Percentiles rank a stretch among this genome's conserved stretches.
phyloP scores from a whole-genome alignment of 2,113 vertebrate species.

The Rhinolophus sinicus region DNA sequence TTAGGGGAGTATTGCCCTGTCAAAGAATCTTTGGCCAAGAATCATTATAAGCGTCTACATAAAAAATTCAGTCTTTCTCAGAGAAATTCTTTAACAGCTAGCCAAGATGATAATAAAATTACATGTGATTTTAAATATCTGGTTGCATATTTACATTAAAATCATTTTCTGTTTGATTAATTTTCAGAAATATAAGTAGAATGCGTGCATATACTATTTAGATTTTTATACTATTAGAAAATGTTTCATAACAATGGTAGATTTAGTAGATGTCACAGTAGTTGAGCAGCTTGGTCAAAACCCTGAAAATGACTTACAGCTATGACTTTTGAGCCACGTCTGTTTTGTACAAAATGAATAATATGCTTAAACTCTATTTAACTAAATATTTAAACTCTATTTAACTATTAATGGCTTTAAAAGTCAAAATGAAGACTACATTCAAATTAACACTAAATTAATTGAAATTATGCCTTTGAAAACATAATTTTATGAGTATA shows the following conservation, averaged over 20 bases:
- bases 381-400: background rate
- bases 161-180: background rate
- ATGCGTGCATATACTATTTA: background rate
- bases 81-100: background rate
- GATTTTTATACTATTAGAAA: background rate
- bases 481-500: background rate
- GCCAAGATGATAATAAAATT: background rate
- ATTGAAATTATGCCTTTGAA: background rate
- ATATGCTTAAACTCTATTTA: background rate
- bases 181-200: constrained; percentile 4
- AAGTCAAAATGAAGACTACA: background rate
- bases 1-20: background rate
- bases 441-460: background rate
- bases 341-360: background rate
- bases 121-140: background rate
- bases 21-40: background rate
- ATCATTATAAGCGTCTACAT: background rate
- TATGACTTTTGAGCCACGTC: background rate
- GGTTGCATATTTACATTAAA: background rate
- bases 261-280: background rate
- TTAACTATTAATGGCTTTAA: constrained; percentile 32
- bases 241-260: background rate
- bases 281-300: background rate
- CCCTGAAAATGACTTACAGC: background rate
- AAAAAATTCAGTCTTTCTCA: background rate